Evolutionary conservation across 2,797 vertebrate species (phyloP), one percentile per base, ranked within the genome.

Genomic region (Cottoperca gobio): DNA sequence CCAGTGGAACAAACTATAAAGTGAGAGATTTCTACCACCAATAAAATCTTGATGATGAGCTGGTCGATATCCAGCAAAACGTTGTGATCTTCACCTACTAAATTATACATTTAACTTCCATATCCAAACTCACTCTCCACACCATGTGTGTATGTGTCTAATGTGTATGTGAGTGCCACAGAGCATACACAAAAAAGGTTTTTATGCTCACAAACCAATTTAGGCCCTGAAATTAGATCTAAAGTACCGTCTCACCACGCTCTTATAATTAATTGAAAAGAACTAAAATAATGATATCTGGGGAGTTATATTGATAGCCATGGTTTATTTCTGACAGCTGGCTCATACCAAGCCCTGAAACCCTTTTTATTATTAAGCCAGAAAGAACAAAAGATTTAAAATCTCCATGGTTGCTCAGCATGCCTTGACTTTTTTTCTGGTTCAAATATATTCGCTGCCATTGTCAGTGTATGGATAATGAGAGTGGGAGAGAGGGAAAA

Each of bases 271-370:
- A 93, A 93, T 93, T 92, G 90, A 92, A 93, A 90, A 91, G 67
- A 90, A 87, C 90, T 92, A 89, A 94, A 91, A 92, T 91, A 92
- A 92, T 92, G 87, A 92, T 92, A 93, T 92, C 90, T 90, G 78
- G 73, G 76, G 77, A 86, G 79, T 81, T 82, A 88, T 89, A 88
- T 90, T 88, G 90, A 94, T 92, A 91, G 88, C 77, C 82, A 55
- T 79, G 88, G 86, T 89, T 88, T 90, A 85, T 89, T 89, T 85
- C 83, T 91, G 91, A 91, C 91, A 92, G 92, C 90, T 87, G 81
- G 70, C 74, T 89, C 85, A 81, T 66, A 75, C 61, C 2, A 73
- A 86, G 89, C 79, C 37, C 78, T 73, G 60, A 86, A 90, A 87
- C 72, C 82, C 62, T 74, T 89, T 89, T 87, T 85, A 79, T 87